Evolutionary conservation across 2,888 invertebrate species (phyloP), one percentile per base, ranked within the genome.

Genomic region (Ochlodes sylvanus): DNA sequence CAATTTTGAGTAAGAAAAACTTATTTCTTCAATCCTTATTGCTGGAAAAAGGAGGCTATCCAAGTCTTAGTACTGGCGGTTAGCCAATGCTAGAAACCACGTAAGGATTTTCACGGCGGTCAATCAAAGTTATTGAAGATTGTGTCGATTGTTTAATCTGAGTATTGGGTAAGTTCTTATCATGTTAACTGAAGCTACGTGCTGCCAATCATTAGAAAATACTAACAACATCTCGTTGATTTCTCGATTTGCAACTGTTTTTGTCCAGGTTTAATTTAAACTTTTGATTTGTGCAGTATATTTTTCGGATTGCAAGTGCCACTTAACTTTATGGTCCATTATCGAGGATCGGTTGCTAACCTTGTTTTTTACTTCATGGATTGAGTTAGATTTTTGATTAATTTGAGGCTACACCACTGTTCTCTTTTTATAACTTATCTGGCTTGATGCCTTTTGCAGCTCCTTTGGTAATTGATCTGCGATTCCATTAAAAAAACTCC

Each of bases 61-160:
- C 68, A 41, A 50, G 42, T 21, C 32, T 41, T 10, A 47, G 27
- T 50, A 7, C 38, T 68, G 68, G 68, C 62, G 50, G 38, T 42
- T 47, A 47, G 56, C 68, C 68, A 68, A 62, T 27, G 34, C 15
- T 41, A 56, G 32, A 52, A 55, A 41, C 38, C 50, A 44, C 61
- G 19, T 38, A 21, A 61, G 52, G 61, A 67, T 32, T 42, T 42
- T 66, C 42, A 60, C 32, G 42, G 19, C 38, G 54, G 47, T 60
- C 38, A 32, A 19, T 50, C 19, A 50, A 10, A 54, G 42, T 17
- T 52, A 42, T 65, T 50, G 34, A 50, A 38, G 50, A 65, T n/a
- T 65, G 14, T 50, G 12, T 17, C 50, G 47, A 44, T 17, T 32
- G 50, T 15, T 5, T n/a, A n/a, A n/a, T n/a, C n/a, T n/a, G 17